phyloP scores from a whole-genome alignment of 2,888 invertebrate genomes.

The Oxyteleia sp. region DNA sequence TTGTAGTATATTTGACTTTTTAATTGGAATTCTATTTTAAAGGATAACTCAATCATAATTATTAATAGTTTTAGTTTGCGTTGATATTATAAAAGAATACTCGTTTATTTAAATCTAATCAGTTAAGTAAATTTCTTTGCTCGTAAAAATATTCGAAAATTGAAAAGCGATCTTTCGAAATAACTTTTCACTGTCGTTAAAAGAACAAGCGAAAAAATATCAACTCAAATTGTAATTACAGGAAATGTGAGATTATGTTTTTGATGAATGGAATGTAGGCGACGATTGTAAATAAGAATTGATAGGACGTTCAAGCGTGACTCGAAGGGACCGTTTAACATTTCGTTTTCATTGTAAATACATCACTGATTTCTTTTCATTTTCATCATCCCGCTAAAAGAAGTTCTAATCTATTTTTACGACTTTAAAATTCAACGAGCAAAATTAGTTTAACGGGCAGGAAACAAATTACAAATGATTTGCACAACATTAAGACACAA shows the following conservation, averaged over 20 bases:
- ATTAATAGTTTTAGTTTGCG: neutral
- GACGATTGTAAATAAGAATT: slow-evolving; percentile 63
- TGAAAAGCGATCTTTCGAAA: slow-evolving; percentile 16
- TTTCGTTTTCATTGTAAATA: slow-evolving; percentile 47
- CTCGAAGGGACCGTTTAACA: slow-evolving; percentile 55
- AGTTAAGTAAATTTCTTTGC: slow-evolving; percentile 7
- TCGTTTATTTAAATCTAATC: slow-evolving; percentile 13
- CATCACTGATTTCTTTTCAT: slow-evolving; percentile 25
- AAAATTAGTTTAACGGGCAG: neutral
- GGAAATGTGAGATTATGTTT: slow-evolving; percentile 30
- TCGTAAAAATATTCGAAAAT: slow-evolving; percentile 62
- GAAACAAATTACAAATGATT: neutral
- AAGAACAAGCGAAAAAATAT: slow-evolving; percentile 14
- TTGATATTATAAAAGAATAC: slow-evolving; percentile 30
- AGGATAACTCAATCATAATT: too few species aligned
- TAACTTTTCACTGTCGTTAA: neutral
- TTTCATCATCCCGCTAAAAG: neutral
- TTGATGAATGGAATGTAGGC: slow-evolving; percentile 24
- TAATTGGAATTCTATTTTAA: too few species aligned
- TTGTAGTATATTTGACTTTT: too few species aligned
- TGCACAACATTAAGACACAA: neutral
- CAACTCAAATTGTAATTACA: slow-evolving; percentile 59
- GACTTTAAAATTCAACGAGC: neutral
- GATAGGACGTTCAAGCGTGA: slow-evolving; percentile 38
- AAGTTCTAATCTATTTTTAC: too few species aligned